Base-by-base conservation (phyloP, 2,888 invertebrate species). In the Drosophila meridiana region DNA sequence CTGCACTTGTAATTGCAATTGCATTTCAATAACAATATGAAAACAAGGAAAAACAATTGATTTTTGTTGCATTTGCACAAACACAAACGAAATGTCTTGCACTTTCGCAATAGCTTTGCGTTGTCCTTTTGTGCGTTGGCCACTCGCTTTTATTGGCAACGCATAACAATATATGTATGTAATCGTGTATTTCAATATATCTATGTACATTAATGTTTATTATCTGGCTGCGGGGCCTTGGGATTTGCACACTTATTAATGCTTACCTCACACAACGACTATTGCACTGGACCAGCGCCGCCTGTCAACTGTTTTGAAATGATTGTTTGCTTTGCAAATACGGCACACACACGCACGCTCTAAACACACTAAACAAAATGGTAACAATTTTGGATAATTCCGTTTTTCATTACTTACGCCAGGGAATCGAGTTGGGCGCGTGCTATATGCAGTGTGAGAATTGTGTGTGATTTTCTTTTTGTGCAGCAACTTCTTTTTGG, bases 211-310 rank as follows among this genome's bases (percentile, higher is more conserved):
- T 48, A 55, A 59, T 78, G 66, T 78, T 74, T 60, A 74, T 60
- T 63, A 76, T 78, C 43, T 76, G 63, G 42, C 43, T 73, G 20
- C 20, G 47, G 32, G 68, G 61, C 58, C 60, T 42, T 26, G 64
- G 58, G 63, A 60, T 77, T 79, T 61, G 79, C 57, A 57, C 60
- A 58, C 36, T 74, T 64, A 60, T 73, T 79, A 58, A 48, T 26
- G 64, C 79, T 79, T 79, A 76, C 76, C 79, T 75, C 64, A 75
- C 79, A 40, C 40, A 56, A 30, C 42, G 59, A 55, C 55, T 70
- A 73, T 76, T 76, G 76, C 57, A 76, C 47, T 47, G 34, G 43
- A 53, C 62, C 62, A 73, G 28, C 59, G 48, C 62, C 60, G 64
- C 43, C 42, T 56, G 57, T 45, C 60, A 73, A 65, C 42, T 61